phyloP scores from a whole-genome alignment of 2,888 invertebrate genomes.

The Elegia similella region DNA sequence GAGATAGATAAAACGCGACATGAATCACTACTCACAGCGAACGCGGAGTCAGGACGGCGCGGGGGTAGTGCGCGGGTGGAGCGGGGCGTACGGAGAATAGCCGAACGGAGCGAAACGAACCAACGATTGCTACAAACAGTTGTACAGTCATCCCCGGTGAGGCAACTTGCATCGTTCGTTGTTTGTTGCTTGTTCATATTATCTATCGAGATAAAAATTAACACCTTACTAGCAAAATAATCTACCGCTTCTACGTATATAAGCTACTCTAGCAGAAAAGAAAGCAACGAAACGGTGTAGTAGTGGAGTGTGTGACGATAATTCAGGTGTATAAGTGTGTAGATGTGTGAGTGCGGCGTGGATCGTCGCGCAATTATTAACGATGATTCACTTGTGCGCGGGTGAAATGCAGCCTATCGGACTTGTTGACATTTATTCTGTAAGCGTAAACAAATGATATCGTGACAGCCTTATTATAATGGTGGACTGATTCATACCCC shows the following conservation, averaged over 20 bases:
- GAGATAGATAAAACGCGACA: constrained; percentile 81
- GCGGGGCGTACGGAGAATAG: constrained; percentile 37
- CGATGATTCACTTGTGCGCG: constrained; percentile 80
- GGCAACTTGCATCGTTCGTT: constrained; percentile 62
- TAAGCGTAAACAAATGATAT: constrained; percentile 77
- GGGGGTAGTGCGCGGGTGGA: constrained; percentile 50
- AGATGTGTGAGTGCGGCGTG: constrained; percentile 68
- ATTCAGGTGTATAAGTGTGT: constrained; percentile 53
- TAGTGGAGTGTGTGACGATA: constrained; percentile 61
- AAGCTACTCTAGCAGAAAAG: constrained; percentile 31
- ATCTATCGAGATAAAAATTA: constrained; percentile 41
- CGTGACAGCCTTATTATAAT: constrained; percentile 64
- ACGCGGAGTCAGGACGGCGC: constrained; percentile 62
- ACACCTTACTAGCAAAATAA: constrained; percentile 48
- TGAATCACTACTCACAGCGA: constrained; percentile 79
- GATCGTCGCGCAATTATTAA: constrained; percentile 80
- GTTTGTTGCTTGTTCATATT: constrained; percentile 35
- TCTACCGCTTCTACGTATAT: constrained; percentile 34
- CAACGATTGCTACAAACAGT: constrained; percentile 74
- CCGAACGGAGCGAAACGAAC: constrained; percentile 67
- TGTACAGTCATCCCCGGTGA: constrained; percentile 73
- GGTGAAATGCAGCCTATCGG: constrained; percentile 79
- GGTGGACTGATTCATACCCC: constrained; percentile 70
- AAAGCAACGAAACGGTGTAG: constrained; percentile 41
- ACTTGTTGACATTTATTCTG: constrained; percentile 78